phyloP scores from a whole-genome alignment of 2,113 vertebrate species.

The Pangasianodon gigas region DNA sequence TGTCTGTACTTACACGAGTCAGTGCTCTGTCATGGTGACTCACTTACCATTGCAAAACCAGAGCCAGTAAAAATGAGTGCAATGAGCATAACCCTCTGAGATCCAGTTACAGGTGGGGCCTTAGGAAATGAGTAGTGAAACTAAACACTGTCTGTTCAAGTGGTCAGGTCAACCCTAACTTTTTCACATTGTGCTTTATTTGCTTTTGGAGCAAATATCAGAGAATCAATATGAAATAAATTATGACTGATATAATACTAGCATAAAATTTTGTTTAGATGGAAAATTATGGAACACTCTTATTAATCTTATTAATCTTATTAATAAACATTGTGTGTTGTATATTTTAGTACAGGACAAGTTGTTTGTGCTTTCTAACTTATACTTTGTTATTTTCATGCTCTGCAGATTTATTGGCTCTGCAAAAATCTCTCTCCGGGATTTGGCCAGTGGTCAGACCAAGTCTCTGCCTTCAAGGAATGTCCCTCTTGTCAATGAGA shows the following conservation, averaged over 20 bases:
- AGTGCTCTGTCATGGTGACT: constrained; percentile 28
- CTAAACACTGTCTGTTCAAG: constrained; percentile 49
- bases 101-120: background rate
- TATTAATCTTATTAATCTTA: too few species aligned
- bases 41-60: constrained; percentile 22
- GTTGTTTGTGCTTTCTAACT: background rate
- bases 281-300: background rate
- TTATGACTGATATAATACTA: background rate
- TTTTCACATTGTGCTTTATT: background rate
- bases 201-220: background rate
- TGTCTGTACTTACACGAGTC: background rate
- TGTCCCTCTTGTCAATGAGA: constrained; percentile 83
- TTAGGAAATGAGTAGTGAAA: constrained; percentile 58
- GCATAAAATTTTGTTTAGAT: too few species aligned
- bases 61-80: background rate
- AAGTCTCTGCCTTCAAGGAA: constrained; percentile 83
- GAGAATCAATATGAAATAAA: too few species aligned
- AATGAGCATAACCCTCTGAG: constrained; percentile 10
- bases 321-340: background rate
- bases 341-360: background rate
- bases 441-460: constrained; percentile 80
- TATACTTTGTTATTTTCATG: background rate
- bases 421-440: constrained; percentile 79
- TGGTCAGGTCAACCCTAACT: background rate
- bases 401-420: constrained; percentile 82